Base-by-base conservation (phyloP, 1,140 invertebrate species). In the Sesamia nonagrioides region DNA sequence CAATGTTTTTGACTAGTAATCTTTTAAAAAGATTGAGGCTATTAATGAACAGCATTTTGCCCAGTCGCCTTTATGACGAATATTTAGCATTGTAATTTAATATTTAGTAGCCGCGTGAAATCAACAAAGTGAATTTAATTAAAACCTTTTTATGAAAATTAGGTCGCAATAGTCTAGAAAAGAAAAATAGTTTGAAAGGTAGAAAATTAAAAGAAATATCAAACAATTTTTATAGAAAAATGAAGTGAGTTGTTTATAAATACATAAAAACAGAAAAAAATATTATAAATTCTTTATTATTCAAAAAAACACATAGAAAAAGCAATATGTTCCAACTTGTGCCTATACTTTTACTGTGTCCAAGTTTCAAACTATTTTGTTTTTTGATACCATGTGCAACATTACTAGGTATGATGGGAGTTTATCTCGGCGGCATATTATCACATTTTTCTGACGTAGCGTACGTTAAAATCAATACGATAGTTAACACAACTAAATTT, bases 401-500 rank as follows among this genome's bases (percentile, higher is more conserved):
- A 4, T 66, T 82, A 15, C 48, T 82, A 21, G 66, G 63, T n/a
- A 78, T 84, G 66, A 35, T 86, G 15, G 85, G 79, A 0, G 74
- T 82, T 0, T 88, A 88, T 52, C 50, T 88, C 2, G 81, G 81
- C 15, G 83, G 80, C 2, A 9, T 87, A 21, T 81, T 89, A 35
- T 69, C 82, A 1, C 81, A 87, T 69, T 85, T 82, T 54, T 81
- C 79, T 15, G 71, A 83, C 18, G 50, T 86, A 0, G 84, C 84
- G 1, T 79, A 80, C 35, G 3, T 60, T 4, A 91, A 87, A 73
- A 6, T 89, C 0, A 86, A 88, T 63, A 73, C 61, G 2, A 60
- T 88, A 0, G 48, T 85, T 2, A 89, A 89, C 37, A 78, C 74
- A 13, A 87, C 87, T 8, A 78, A 82, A n/a, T 60, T 89, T 17